Evolutionary conservation across 2,113 vertebrate species (phyloP), one percentile per base, ranked within the genome.

Genomic region (Zosterops japonicus): DNA sequence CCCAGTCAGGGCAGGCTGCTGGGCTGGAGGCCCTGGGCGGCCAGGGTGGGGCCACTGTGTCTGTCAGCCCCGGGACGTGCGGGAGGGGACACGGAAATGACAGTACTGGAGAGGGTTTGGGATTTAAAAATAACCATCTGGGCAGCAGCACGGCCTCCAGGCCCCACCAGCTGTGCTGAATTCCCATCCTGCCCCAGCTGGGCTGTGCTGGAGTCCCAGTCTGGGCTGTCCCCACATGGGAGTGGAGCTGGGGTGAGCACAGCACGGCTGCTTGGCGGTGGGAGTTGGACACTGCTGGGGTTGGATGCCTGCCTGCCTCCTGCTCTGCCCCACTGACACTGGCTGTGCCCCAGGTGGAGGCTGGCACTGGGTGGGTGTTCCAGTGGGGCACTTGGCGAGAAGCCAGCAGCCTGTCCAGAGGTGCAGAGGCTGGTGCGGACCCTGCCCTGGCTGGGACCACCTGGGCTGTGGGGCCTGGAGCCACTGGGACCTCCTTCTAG

Each of bases 71-170:
- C 21, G 1, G 80, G 80, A 65, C 1, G 1, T 61, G 68, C 2
- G 1, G 64, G 80, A 89, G 24, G 28, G 68, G 60, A 49, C 35
- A 55, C 33, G 83, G 91, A 96, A 93, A 67, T 87, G 77, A 83
- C 64, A 57, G 64, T 7, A 1, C 55, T 75, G 81, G 55, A 61
- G 59, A 81, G 72, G 60, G n/a, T 47, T 92, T 3, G 16, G 56
- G 36, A 22, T 83, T 92, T 96, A 92, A 92, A 95, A 95, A 92
- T 95, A 96, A 74, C 87, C 1, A 1, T 12, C 56, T 42, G 78
- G 61, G 64, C 0, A 1, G 35, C 14, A 35, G 47, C 14, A 4
- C 5, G 42, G 75, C 61, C 83, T 75, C 31, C 50, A 44, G 76
- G 42, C 35, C 70, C 23, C 27, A 82, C 39, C 19, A 55, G 67